Base-by-base conservation (phyloP, 2,113 vertebrate species). In the Ifrita kowaldi region DNA sequence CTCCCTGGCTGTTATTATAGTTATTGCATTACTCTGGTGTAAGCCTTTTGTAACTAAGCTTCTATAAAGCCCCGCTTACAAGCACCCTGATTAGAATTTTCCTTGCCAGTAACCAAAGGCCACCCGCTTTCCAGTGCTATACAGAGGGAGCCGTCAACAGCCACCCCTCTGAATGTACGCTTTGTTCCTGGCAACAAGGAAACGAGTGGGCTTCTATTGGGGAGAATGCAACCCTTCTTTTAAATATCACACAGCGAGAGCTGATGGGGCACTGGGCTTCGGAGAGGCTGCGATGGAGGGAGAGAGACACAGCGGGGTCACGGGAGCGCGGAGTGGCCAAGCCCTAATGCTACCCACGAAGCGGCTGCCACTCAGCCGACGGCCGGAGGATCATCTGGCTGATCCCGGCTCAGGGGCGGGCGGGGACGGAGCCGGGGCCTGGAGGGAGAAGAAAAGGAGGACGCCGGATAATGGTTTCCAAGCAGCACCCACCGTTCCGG, bases 201-300 rank as follows among this genome's bases (percentile, higher is more conserved):
- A 97, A 97, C 96, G 97, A 97, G 98, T 96, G 97, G 97, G 97
- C 97, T 97, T 98, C 97, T 97, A 91, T 91, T 95, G 82, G 97
- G 97, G 97, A 96, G 97, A 98, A 98, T 97, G 97, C 98, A 98
- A 97, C 97, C 98, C 97, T 98, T 98, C 98, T 98, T 98, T 98
- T 97, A 97, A 98, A 98, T 96, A 96, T 98, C 96, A 87, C 95
- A 64, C 91, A 96, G 97, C 84, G 84, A 94, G 83, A 92, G 94
- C 93, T 93, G 95, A 81, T 96, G 97, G 94, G 87, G 96, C 96
- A 96, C 90, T 73, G 95, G 97, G 95, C 95, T 97, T 89, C 59
- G 14, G 53, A 92, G 96, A 71, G 96, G 89, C 74, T 47, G 85
- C 50, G 19, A 8, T 19, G 28, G 79, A 92, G 80, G 55, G 84